A percentile compares a stretch with the other conserved stretches of the same genome.
These are phyloP conservation scores for Drosophila monieri DNA, from an alignment of 2,888 invertebrate species.

Conservation along the genomic window DNA sequence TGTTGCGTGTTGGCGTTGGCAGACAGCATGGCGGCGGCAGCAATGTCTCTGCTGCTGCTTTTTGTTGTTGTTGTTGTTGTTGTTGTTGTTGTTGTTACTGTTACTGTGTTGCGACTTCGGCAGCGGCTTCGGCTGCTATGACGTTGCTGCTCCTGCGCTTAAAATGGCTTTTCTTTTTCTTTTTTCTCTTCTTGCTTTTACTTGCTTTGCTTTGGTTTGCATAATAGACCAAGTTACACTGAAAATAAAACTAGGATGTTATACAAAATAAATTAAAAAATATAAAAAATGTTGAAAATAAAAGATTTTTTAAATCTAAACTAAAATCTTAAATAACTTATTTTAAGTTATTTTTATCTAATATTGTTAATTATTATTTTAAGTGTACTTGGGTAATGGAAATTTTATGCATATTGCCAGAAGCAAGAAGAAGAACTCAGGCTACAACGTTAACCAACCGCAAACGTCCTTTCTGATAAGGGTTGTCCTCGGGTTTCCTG, in stretches of 20 bases:
- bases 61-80: slow-evolving; percentile 5
- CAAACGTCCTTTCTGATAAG: slow-evolving; percentile 80
- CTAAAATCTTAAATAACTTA: neutral
- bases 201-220: slow-evolving; percentile 29
- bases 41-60: slow-evolving; percentile 8
- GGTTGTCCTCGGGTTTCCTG: slow-evolving; percentile 52
- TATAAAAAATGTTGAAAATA: neutral
- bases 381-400: slow-evolving; percentile 45
- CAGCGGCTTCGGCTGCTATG: slow-evolving; percentile 22
- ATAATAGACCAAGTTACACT: slow-evolving; percentile 27
- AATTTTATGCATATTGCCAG: slow-evolving; percentile 59
- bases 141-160: slow-evolving; percentile 28
- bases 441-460: slow-evolving; percentile 46
- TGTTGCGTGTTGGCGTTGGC: slow-evolving; percentile 79
- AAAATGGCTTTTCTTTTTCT: slow-evolving; percentile 10
- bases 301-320: neutral
- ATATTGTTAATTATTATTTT: neutral
- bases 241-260: neutral
- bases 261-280: neutral
- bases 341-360: neutral
- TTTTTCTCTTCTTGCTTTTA: slow-evolving; percentile 20
- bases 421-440: slow-evolving; percentile 13
- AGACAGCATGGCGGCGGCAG: slow-evolving; percentile 72
- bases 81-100: slow-evolving; percentile 25
- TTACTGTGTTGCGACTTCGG: slow-evolving; percentile 43